A percentile compares a stretch with the other conserved stretches of the same genome.
Evolutionary conservation across 2,888 invertebrate genomes (phyloP).

Genomic region (Caenorhabditis becei): DNA sequence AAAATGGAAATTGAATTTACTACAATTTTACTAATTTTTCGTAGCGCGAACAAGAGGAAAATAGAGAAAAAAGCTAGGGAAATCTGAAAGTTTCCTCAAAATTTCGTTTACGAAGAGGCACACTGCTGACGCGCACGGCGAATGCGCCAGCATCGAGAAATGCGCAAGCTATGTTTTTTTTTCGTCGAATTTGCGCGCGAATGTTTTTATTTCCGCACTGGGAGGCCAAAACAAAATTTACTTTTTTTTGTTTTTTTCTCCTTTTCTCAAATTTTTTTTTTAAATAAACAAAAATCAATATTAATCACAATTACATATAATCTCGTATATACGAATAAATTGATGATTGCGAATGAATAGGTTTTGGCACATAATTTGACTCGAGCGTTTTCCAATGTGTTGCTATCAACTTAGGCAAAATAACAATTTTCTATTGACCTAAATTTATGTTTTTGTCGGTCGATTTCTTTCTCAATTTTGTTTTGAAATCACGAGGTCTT

Average conservation of each 20-base stretch:
- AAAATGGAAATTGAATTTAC: not conserved
- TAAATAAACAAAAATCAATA: not conserved
- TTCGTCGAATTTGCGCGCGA: conserved; percentile 3
- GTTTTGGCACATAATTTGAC: too few species aligned
- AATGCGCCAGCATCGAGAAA: conserved; percentile 26
- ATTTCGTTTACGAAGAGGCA: not conserved
- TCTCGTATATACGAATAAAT: too few species aligned
- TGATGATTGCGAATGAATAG: too few species aligned
- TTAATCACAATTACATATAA: too few species aligned
- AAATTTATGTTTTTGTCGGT: too few species aligned
- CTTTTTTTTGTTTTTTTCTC: not conserved
- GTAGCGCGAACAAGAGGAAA: not conserved
- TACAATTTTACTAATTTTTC: not conserved
- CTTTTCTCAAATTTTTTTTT: not conserved
- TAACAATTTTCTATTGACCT: too few species aligned
- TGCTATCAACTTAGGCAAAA: too few species aligned
- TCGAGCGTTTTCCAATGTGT: too few species aligned
- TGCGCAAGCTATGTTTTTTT: conserved; percentile 15
- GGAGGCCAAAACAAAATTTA: too few species aligned
- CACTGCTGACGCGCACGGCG: conserved; percentile 20
- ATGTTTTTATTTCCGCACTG: not conserved
- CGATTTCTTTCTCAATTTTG: too few species aligned
- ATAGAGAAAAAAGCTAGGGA: not conserved
- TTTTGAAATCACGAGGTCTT: not conserved
- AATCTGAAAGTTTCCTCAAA: not conserved